Percentiles rank a stretch among this genome's conserved stretches.
phyloP scores from a whole-genome alignment of 2,113 vertebrate genomes.

The Nettapus auritus region DNA sequence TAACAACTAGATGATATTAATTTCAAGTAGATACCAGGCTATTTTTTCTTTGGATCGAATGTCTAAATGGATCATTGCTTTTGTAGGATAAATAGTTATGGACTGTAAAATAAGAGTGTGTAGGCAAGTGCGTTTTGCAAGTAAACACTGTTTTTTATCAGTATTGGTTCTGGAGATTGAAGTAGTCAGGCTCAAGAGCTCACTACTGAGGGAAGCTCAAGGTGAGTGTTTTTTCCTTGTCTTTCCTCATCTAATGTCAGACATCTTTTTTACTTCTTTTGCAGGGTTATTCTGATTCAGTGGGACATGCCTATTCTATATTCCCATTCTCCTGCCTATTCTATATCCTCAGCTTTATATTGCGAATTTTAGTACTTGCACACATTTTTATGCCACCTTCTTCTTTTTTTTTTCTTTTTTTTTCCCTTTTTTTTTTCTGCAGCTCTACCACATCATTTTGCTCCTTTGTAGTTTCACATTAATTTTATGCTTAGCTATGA shows the following conservation, averaged over 20 bases:
- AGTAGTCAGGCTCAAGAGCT: background rate
- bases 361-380: background rate
- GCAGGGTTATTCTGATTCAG: background rate
- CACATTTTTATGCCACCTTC: background rate
- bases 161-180: background rate
- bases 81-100: background rate
- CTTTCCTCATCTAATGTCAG: background rate
- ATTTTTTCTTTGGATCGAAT: background rate
- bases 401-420: too few relatives aligned
- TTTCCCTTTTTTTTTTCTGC: background rate
- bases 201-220: background rate
- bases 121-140: background rate
- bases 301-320: background rate
- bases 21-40: background rate
- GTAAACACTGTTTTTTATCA: background rate
- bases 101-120: background rate
- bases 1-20: background rate
- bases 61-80: background rate
- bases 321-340: background rate
- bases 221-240: background rate
- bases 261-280: background rate
- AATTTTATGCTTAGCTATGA: background rate
- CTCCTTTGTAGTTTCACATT: background rate
- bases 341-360: background rate
- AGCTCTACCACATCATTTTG: background rate